Evolutionary conservation across 2,888 invertebrate genomes (phyloP).

Genomic region (Merodon equestris): DNA sequence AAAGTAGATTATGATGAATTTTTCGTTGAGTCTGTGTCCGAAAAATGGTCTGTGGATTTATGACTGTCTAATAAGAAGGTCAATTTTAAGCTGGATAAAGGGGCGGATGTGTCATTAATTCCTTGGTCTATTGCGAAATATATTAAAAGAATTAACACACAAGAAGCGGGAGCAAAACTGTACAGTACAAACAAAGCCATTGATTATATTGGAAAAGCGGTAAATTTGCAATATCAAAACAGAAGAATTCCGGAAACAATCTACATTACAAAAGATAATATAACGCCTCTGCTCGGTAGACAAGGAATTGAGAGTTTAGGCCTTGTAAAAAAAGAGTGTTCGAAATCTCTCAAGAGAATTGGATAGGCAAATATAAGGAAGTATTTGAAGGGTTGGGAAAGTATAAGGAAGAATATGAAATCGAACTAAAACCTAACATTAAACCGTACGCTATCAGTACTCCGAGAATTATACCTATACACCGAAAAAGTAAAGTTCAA

Average conservation of each 20-base stretch:
- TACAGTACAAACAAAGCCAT: conserved; percentile 1
- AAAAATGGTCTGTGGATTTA: conserved; percentile 22
- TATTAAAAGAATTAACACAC: not conserved
- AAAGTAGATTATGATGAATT: conserved; percentile 17
- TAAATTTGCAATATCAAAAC: not conserved
- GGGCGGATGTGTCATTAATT: conserved; percentile 25
- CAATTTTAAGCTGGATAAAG: conserved; percentile 30
- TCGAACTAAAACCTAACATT: conserved; percentile 11
- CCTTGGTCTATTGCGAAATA: conserved; percentile 11
- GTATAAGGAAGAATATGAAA: conserved; percentile 20
- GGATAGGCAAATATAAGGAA: conserved; percentile 16
- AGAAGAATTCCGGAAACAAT: not conserved
- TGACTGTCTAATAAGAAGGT: conserved; percentile 18
- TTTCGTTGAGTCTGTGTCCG: conserved; percentile 17
- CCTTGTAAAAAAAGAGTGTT: conserved; percentile 18
- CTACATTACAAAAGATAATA: conserved; percentile 1
- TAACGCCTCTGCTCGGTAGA: conserved; percentile 7
- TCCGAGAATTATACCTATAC: conserved; percentile 11
- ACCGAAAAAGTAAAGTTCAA: conserved; percentile 3
- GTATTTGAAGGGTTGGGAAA: conserved; percentile 16
- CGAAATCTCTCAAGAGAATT: conserved; percentile 10
- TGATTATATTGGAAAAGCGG: not conserved
- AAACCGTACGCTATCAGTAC: conserved; percentile 23
- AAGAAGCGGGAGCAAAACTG: conserved; percentile 13
- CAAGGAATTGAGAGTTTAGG: conserved; percentile 28